These are phyloP conservation scores for Mustela nigripes DNA, from an alignment of 2,113 vertebrate species.

Conservation along the genomic window DNA sequence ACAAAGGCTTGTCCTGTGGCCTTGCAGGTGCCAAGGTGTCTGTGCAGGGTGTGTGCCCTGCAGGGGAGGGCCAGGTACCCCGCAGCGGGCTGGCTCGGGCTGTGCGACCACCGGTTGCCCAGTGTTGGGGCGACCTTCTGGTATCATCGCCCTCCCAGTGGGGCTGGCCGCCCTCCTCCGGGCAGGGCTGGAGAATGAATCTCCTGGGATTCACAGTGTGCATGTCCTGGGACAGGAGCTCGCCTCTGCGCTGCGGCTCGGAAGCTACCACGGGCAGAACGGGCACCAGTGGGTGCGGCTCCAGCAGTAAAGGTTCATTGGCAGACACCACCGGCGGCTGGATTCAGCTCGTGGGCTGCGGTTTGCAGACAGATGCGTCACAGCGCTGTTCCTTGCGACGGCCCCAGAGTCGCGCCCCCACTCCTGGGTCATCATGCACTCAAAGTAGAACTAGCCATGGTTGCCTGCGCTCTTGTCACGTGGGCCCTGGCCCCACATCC, in stretches of 20 bases:
- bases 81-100: accelerated
- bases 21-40: background rate
- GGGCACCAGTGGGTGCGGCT: accelerated
- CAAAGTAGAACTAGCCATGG: background rate
- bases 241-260: background rate
- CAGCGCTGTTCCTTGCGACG: accelerated
- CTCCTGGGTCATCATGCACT: accelerated
- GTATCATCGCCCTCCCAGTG: background rate
- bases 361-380: background rate
- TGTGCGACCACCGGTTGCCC: background rate
- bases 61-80: background rate
- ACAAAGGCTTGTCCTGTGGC: background rate
- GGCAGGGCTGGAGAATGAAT: background rate
- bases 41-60: background rate
- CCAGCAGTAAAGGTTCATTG: accelerated
- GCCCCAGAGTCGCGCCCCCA: too few species aligned
- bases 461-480: accelerated
- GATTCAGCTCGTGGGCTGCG: accelerated
- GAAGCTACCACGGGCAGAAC: accelerated
- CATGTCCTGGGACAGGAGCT: accelerated
- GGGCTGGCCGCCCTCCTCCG: background rate
- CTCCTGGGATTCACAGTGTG: accelerated
- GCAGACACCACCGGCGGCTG: too few species aligned
- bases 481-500: accelerated
- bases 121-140: background rate